Evolutionary conservation across 2,113 vertebrate species (phyloP).

Genomic region (Galbula dea): DNA sequence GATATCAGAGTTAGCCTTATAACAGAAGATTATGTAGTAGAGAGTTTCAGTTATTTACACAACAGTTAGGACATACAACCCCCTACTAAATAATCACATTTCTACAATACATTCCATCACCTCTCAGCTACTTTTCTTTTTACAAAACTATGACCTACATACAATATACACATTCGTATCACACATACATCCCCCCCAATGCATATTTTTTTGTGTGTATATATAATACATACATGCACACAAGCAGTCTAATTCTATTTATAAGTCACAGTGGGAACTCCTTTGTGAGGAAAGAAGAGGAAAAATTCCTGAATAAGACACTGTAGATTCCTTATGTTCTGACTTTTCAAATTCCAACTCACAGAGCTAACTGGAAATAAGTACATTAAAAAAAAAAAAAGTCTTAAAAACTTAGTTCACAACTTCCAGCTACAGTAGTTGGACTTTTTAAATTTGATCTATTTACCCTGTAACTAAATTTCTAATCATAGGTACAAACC

Average conservation of each 20-base stretch:
- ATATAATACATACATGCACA: conserved; percentile 77
- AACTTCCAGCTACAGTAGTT: conserved; percentile 77
- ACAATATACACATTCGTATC: conserved; percentile 74
- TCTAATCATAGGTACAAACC: conserved; percentile 78
- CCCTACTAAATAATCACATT: conserved; percentile 73
- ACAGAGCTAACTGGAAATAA: conserved; percentile 76
- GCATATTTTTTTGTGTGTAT: conserved; percentile 78
- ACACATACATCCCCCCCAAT: conserved; percentile 72
- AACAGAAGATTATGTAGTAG: conserved; percentile 69
- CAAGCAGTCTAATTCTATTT: conserved; percentile 77
- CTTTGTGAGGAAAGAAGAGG: conserved; percentile 76
- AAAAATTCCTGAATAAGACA: conserved; percentile 78
- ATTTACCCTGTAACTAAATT: conserved; percentile 81
- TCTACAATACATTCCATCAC: conserved; percentile 75
- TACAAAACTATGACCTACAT: conserved; percentile 69
- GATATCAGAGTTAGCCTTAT: conserved; percentile 81
- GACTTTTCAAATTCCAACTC: conserved; percentile 76
- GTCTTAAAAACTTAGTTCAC: conserved; percentile 73
- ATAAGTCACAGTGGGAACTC: conserved; percentile 84
- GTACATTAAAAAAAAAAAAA: conserved; percentile 64
- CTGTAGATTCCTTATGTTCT: conserved; percentile 73
- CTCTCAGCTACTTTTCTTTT: conserved; percentile 70
- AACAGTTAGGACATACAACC: conserved; percentile 70
- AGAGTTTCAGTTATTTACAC: conserved; percentile 72
- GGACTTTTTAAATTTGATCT: conserved; percentile 68